phyloP scores from a whole-genome alignment of 2,113 vertebrate species.

The Daboia siamensis region DNA sequence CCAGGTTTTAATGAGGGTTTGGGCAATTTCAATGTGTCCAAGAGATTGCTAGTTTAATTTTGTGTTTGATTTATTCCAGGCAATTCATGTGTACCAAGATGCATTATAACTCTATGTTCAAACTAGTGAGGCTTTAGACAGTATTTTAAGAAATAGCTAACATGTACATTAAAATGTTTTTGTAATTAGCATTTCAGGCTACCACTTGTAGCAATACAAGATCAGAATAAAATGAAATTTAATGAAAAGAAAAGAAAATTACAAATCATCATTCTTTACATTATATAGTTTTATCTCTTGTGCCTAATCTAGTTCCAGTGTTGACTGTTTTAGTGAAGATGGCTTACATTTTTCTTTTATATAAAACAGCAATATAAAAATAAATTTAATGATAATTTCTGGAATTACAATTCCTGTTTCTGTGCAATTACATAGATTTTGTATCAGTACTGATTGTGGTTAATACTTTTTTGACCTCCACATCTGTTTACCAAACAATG shows the following conservation, averaged over 20 bases:
- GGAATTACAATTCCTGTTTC: background rate
- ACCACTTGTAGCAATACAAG: background rate
- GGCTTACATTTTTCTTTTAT: background rate
- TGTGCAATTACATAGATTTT: background rate
- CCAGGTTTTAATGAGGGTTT: background rate
- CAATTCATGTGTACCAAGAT: background rate
- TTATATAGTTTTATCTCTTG: background rate
- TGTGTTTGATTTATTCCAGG: slow-evolving; percentile 8
- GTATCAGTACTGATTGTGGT: background rate
- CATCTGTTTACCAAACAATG: background rate
- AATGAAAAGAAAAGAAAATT: background rate
- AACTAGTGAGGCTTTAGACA: background rate
- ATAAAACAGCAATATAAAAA: background rate
- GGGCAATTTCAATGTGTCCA: background rate
- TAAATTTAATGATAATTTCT: background rate
- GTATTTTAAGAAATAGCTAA: background rate
- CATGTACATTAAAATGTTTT: background rate
- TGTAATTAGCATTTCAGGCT: background rate
- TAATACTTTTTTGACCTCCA: background rate
- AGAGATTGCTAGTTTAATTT: background rate
- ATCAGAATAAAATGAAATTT: background rate
- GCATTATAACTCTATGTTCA: background rate
- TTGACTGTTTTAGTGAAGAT: background rate
- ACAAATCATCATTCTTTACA: background rate
- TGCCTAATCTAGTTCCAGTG: background rate